phyloP scores from a whole-genome alignment of 2,888 invertebrate genomes.

The Leptura quadrifasciata region DNA sequence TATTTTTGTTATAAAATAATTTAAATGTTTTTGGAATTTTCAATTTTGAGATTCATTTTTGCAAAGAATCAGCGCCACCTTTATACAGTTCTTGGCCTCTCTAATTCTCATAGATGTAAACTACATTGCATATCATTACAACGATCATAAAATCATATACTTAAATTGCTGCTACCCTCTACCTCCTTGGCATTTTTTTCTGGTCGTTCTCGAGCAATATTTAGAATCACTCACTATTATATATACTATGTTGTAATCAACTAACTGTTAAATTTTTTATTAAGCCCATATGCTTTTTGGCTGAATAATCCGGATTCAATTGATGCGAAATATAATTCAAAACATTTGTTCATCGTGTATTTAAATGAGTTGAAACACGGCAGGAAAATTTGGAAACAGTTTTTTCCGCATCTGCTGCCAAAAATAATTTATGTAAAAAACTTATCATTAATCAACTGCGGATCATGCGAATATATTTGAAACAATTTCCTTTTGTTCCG shows the following conservation, averaged over 20 bases:
- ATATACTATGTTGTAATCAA: neutral
- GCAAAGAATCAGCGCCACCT: too few relatives aligned
- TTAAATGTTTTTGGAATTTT: too few relatives aligned
- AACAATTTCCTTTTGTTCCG: slow-evolving; percentile 34
- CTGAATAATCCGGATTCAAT: neutral
- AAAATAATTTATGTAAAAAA: slow-evolving; percentile 1
- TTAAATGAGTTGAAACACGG: neutral
- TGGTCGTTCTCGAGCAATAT: too few relatives aligned
- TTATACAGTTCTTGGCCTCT: too few relatives aligned
- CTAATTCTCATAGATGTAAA: too few relatives aligned
- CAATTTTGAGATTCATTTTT: too few relatives aligned
- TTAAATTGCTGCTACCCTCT: too few relatives aligned
- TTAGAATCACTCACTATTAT: too few relatives aligned
- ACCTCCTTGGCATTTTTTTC: too few relatives aligned
- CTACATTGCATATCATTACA: too few relatives aligned
- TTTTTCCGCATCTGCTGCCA: neutral
- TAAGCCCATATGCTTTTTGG: neutral
- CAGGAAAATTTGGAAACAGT: neutral
- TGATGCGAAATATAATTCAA: neutral
- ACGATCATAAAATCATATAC: too few relatives aligned
- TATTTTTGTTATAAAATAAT: too few relatives aligned
- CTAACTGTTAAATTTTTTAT: neutral
- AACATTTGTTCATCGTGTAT: neutral
- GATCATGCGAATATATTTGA: slow-evolving; percentile 5
- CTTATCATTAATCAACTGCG: neutral